Conservation (phyloP, 2,113 vertebrate genomes). For the Charina bottae region DNA sequence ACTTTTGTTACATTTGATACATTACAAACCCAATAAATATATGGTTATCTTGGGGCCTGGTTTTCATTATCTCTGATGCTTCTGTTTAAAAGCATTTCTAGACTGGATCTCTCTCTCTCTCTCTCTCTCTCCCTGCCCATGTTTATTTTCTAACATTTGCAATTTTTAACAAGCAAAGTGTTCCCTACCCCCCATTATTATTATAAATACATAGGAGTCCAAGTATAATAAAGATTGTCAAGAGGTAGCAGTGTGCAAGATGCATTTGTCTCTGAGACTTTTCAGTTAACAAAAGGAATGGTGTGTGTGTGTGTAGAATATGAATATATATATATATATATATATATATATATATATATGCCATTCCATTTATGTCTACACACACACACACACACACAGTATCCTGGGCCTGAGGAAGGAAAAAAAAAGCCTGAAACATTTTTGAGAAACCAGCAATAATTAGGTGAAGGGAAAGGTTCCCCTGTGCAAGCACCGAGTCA, state of each 20-base stretch:
- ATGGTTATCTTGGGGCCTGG: slow-evolving; percentile 75
- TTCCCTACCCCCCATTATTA: slow-evolving; percentile 17
- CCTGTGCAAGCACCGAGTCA: too few relatives aligned
- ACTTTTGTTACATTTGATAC: slow-evolving; percentile 83
- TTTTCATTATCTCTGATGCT: slow-evolving; percentile 76
- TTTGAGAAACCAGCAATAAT: slow-evolving; percentile 9
- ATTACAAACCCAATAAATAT: slow-evolving; percentile 82
- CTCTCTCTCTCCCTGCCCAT: background rate
- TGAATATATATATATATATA: too few relatives aligned
- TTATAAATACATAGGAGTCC: slow-evolving; percentile 30
- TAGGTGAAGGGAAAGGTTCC: too few relatives aligned
- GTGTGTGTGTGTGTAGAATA: background rate
- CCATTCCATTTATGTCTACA: too few relatives aligned
- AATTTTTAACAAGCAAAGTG: slow-evolving; percentile 10
- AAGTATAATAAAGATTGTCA: background rate
- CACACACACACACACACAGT: background rate
- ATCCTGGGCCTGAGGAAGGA: background rate
- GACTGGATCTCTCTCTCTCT: slow-evolving; percentile 35
- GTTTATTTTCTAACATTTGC: background rate
- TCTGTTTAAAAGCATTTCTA: slow-evolving; percentile 70
- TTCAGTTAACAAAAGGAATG: background rate
- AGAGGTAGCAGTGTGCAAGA: background rate
- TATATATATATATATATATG: background rate
- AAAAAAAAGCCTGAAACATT: background rate
- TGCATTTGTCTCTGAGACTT: background rate